Conservation (phyloP, 1,140 invertebrate species). For the Heliconius melpomene region DNA sequence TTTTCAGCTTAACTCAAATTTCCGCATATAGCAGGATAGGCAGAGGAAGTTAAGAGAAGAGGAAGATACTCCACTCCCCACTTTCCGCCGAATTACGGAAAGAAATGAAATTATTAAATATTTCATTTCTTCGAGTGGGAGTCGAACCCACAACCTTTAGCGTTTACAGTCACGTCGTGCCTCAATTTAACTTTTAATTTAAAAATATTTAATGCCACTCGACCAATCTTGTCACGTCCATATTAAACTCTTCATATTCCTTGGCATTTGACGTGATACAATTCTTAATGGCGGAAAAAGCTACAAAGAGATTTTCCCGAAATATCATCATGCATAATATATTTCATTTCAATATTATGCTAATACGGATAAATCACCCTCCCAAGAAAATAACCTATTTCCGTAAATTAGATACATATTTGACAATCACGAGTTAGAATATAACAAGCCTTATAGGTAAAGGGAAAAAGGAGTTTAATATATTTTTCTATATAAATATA, state of each 20-base stretch:
- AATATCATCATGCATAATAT: constrained; percentile 27
- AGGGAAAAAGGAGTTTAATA: background rate
- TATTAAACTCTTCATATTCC: background rate
- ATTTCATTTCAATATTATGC: constrained; percentile 20
- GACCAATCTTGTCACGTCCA: background rate
- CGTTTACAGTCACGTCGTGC: too few species aligned
- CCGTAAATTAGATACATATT: background rate
- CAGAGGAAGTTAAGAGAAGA: too few species aligned
- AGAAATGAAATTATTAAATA: too few species aligned
- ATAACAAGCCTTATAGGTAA: background rate
- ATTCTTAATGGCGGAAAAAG: constrained; percentile 29
- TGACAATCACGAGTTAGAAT: background rate
- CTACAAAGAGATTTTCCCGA: constrained; percentile 11
- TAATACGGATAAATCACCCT: constrained; percentile 9
- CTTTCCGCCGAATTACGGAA: too few species aligned
- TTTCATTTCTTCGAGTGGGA: too few species aligned
- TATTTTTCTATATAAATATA: too few species aligned
- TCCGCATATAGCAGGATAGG: too few species aligned
- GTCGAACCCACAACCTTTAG: too few species aligned
- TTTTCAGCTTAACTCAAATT: too few species aligned
- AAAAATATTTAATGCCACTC: background rate
- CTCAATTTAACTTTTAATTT: too few species aligned
- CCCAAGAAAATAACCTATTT: background rate
- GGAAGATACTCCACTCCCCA: too few species aligned
- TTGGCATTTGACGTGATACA: constrained; percentile 26